phyloP scores from a whole-genome alignment of 1,140 invertebrate species.

The Hirudo medicinalis region DNA sequence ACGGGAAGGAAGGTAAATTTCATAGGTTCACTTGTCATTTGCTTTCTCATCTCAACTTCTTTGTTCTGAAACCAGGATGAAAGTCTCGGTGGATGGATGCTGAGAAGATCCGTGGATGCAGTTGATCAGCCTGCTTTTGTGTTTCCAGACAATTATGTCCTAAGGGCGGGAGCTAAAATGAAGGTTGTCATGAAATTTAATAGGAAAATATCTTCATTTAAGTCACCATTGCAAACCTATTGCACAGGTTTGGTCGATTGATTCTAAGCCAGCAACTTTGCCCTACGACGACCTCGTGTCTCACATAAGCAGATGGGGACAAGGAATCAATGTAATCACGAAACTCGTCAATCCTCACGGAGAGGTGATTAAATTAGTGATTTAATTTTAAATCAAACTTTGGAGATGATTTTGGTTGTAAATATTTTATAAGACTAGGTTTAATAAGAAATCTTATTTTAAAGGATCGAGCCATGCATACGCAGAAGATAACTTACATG shows the following conservation, averaged over 20 bases:
- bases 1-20: conserved; percentile 18
- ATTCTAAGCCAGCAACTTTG: conserved; percentile 3
- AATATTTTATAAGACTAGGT: no score
- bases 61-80: neutral
- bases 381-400: neutral
- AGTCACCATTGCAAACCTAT: neutral
- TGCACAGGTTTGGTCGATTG: conserved; percentile 12
- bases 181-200: neutral
- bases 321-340: conserved; percentile 11
- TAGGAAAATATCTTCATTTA: neutral
- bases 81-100: conserved; percentile 9
- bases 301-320: conserved; percentile 1
- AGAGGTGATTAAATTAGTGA: conserved; percentile 7
- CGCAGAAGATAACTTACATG: no score
- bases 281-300: conserved; percentile 12
- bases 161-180: neutral
- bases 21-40: no score
- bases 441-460: no score
- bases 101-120: neutral
- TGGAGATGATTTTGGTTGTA: no score
- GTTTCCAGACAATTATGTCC: neutral
- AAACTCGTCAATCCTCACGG: conserved; percentile 15
- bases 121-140: neutral
- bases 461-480: no score
- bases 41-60: no score